Percentiles rank a stretch among this genome's conserved stretches.
Evolutionary conservation across 2,113 vertebrate genomes (phyloP).

Genomic region (Sinocyclocheilus rhinocerous): DNA sequence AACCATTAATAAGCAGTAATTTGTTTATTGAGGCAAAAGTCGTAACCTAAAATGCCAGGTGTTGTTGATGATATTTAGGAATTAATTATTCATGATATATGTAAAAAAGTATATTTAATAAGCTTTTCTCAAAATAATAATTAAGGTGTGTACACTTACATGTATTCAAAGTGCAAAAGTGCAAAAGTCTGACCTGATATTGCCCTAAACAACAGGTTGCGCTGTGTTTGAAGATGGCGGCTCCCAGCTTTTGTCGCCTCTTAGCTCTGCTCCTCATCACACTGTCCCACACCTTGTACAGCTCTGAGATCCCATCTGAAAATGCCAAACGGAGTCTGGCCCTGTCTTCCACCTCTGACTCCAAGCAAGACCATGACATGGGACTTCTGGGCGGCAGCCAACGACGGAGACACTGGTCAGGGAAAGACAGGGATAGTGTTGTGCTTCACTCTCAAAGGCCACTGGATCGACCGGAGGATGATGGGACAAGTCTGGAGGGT

Average conservation of each 20-base stretch:
- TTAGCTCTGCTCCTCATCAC: slow-evolving; percentile 60
- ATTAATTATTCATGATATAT: not conserved
- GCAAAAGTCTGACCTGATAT: not conserved
- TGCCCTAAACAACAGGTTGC: slow-evolving; percentile 64
- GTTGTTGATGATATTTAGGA: not conserved
- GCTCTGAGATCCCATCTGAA: slow-evolving; percentile 60
- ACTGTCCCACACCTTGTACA: slow-evolving; percentile 57
- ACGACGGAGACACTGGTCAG: slow-evolving; percentile 68
- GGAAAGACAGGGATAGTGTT: slow-evolving; percentile 63
- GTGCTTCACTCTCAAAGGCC: slow-evolving; percentile 63
- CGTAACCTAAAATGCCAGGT: not conserved
- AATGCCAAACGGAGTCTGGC: slow-evolving; percentile 64
- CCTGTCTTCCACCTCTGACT: slow-evolving; percentile 66
- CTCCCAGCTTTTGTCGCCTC: slow-evolving; percentile 63
- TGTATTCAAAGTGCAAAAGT: not conserved
- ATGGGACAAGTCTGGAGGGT: slow-evolving; percentile 70
- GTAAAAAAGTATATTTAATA: not conserved
- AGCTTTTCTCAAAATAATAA: not conserved
- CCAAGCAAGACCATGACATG: slow-evolving; percentile 70
- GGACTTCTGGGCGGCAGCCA: slow-evolving; percentile 66
- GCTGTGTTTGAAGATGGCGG: slow-evolving; percentile 62
- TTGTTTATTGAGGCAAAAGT: too few relatives aligned
- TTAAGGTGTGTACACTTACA: not conserved
- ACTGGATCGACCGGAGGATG: slow-evolving; percentile 70
- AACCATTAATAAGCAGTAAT: too few relatives aligned